Percentiles rank a stretch among this genome's conserved stretches.
phyloP scores from a whole-genome alignment of 2,888 invertebrate species.

The Caenorhabditis sp. region DNA sequence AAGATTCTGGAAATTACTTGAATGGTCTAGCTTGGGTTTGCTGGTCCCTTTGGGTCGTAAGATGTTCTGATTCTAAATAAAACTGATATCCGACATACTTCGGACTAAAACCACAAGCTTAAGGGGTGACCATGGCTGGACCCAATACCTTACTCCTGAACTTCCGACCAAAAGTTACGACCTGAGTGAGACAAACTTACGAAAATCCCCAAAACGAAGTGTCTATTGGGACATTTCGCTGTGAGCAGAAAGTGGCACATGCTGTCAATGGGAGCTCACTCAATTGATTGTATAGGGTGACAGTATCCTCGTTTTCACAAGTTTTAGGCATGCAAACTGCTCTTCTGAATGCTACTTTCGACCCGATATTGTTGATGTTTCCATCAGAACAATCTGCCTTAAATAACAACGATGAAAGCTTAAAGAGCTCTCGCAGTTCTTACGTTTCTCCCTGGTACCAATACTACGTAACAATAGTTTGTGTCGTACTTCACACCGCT shows the following conservation, averaged over 20 bases:
- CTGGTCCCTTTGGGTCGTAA: no score
- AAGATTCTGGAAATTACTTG: slow-evolving; percentile 49
- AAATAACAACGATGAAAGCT: background rate
- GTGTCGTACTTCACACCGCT: slow-evolving; percentile 59
- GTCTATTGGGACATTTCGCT: slow-evolving; percentile 43
- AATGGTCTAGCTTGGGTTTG: no score
- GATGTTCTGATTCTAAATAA: no score
- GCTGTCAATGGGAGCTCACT: slow-evolving; percentile 44
- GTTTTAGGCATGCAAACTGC: slow-evolving; percentile 53
- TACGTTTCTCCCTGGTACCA: slow-evolving; percentile 37
- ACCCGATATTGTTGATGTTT: slow-evolving; percentile 10
- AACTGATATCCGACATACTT: no score
- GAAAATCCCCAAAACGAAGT: slow-evolving; percentile 48
- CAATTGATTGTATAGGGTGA: slow-evolving; percentile 42
- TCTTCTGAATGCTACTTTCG: slow-evolving; percentile 25
- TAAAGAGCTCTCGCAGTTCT: background rate
- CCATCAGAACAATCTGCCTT: slow-evolving; percentile 25
- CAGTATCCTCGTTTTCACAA: slow-evolving; percentile 29
- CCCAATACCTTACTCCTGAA: no score
- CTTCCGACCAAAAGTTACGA: no score
- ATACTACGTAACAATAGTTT: slow-evolving; percentile 57
- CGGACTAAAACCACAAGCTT: no score
- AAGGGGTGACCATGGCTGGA: no score
- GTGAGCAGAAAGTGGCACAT: slow-evolving; percentile 30
- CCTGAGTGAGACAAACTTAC: slow-evolving; percentile 17